Base-by-base conservation (phyloP, 2,797 vertebrate genomes). In the Pangasius krempfi region DNA sequence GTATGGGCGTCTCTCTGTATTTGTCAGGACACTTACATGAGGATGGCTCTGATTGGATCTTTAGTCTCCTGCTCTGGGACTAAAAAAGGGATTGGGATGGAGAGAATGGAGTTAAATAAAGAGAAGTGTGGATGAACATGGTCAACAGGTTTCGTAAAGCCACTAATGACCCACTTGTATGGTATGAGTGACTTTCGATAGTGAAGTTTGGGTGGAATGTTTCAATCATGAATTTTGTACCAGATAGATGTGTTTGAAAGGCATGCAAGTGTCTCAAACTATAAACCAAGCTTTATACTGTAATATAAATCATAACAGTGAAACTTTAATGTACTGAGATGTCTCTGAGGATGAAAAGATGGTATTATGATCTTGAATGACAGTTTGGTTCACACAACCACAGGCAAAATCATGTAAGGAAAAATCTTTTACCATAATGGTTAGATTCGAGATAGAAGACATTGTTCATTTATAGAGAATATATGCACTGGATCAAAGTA, bases 31-130 rank as follows among this genome's bases (percentile, higher is more conserved):
- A 98, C 98, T 98, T 98, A 98, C 97, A 99, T 98, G 97, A 97
- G 97, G 96, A 96, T 93, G 95, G 97, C 97, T 98, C 97, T 98
- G 97, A 97, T 98, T 97, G 97, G 97, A 95, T 96, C 95, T 94
- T 97, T 97, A 97, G 95, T 97, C 94, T 97, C 97, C 96, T 98
- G 97, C 94, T 98, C 97, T 95, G 96, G 96, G 96, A 98, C 97
- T 96, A 92, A 92, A 92, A 96, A 97, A 70, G 97, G 96, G 97
- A 96, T 96, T 96, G 96, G 97, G 96, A 96, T 97, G 98, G 95
- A 97, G 93, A 95, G 93, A 90, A 93, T 92, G 93, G 78, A 90
- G 92, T 95, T 93, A 95, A 75, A 86, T 90, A 94, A 76, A 87
- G 64, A 84, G 93, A 94, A 95, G 94, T 83, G 91, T 89, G 86